A percentile compares a stretch with the other conserved stretches of the same genome.
Evolutionary conservation across 2,888 invertebrate genomes (phyloP).

Genomic region (Tetrapedia diversipes): DNA sequence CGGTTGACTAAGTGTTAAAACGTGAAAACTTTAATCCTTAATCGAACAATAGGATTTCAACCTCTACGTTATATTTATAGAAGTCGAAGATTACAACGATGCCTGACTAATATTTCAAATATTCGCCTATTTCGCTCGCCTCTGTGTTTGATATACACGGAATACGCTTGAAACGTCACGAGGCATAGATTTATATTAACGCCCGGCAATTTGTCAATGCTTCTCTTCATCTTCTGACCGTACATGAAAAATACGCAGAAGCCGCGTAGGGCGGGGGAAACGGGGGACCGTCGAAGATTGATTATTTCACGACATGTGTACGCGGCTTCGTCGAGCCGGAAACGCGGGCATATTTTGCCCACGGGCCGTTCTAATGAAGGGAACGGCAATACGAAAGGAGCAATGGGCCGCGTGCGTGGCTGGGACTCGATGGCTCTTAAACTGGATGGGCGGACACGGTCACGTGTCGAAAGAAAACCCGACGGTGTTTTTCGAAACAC

Average conservation of each 20-base stretch:
- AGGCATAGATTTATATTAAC: slow-evolving; percentile 14
- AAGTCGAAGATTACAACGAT: too few relatives aligned
- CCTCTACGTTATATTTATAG: too few relatives aligned
- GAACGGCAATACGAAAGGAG: slow-evolving; percentile 66
- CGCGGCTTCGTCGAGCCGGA: slow-evolving; percentile 59
- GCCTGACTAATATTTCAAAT: too few relatives aligned
- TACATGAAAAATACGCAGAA: slow-evolving; percentile 27
- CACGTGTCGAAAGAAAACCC: slow-evolving; percentile 74
- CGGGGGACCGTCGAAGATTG: slow-evolving; percentile 58
- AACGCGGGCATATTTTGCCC: slow-evolving; percentile 62
- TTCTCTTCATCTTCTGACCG: background rate
- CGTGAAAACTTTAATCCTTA: too few relatives aligned
- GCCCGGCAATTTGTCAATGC: slow-evolving; percentile 14
- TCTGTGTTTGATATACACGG: background rate
- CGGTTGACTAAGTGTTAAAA: too few relatives aligned
- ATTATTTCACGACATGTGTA: slow-evolving; percentile 72
- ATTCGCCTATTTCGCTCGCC: background rate
- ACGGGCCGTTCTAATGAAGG: slow-evolving; percentile 74
- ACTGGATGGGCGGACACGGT: slow-evolving; percentile 73
- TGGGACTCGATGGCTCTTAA: slow-evolving; percentile 76
- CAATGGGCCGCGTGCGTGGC: slow-evolving; percentile 67
- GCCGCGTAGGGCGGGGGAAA: background rate
- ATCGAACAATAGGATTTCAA: too few relatives aligned
- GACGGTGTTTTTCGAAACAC: slow-evolving; percentile 52
- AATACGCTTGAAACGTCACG: background rate